Evolutionary conservation across 2,113 vertebrate species (phyloP), one percentile per base, ranked within the genome.

Genomic region (Aythya baeri): DNA sequence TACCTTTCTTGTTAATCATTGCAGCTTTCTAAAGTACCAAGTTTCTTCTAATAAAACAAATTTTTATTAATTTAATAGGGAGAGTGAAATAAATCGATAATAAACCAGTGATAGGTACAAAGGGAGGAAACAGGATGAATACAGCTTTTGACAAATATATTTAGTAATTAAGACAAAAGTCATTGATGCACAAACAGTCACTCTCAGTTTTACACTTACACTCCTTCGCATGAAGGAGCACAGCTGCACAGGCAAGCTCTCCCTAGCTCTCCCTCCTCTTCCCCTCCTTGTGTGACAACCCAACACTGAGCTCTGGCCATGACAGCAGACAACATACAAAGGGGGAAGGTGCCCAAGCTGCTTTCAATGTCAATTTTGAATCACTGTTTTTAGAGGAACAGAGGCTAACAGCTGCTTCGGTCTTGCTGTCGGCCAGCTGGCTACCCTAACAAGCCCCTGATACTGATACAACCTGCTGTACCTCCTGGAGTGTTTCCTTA

Each of bases 101-200:
- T 6, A 67, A 67, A 52, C 22, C 21, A 1, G 0, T 2, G 0
- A 20, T 4, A 85, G 81, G 11, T 67, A 67, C 31, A 77, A 34
- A 4, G 22, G 31, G 4, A 74, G 13, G 65, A 68, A 65, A 4
- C 2, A 86, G 6, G 2, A 66, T n/a, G 32, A 89, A 79, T 13
- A n/a, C 12, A 17, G 5, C 12, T 82, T 91, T 71, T 87, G 32
- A 63, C 43, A 9, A 9, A 16, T 20, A 27, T 26, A 18, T 25
- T 11, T 15, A 55, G 13, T 67, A 81, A 84, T 22, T 12, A 68
- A 49, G 10, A 41, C 7, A 17, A 73, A 83, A 41, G 22, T 57
- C 4, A 25, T 0, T 18, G 21, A n/a, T 17, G 3, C 16, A 17
- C 4, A 1, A 36, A n/a, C 13, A 41, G 12, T 14, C 18, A 3